Evolutionary conservation across 2,888 invertebrate species (phyloP).

Genomic region (Diabrotica balteata): DNA sequence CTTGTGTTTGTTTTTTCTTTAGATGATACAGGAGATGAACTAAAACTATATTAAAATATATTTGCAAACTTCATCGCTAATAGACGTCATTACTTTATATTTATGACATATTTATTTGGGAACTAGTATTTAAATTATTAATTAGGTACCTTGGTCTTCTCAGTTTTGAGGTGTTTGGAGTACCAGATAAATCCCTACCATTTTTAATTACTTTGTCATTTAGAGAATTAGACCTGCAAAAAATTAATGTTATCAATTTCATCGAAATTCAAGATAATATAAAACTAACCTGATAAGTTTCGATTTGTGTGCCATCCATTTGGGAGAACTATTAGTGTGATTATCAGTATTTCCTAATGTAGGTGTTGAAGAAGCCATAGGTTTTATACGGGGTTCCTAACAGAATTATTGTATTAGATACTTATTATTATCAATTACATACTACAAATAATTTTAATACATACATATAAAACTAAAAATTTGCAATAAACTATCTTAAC

Average conservation of each 20-base stretch:
- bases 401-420: background rate
- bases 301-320: background rate
- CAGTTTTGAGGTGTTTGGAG: slow-evolving; percentile 5
- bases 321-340: background rate
- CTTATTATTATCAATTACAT: too few relatives aligned
- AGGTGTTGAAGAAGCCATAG: slow-evolving; percentile 26
- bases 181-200: background rate
- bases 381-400: slow-evolving; percentile 28
- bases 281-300: slow-evolving; percentile 2
- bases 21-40: background rate
- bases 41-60: background rate
- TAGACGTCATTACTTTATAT: too few relatives aligned
- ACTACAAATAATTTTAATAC: too few relatives aligned
- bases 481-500: too few relatives aligned
- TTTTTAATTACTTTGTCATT: slow-evolving; percentile 4
- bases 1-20: background rate
- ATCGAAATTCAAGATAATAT: background rate
- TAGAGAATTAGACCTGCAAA: slow-evolving; percentile 3
- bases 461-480: too few relatives aligned
- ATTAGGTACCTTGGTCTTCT: slow-evolving; percentile 10
- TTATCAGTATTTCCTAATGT: background rate
- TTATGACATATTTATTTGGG: background rate
- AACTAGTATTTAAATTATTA: background rate
- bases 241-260: background rate
- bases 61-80: too few relatives aligned